Base-by-base conservation (phyloP, 2,113 vertebrate species). In the Esox niger region DNA sequence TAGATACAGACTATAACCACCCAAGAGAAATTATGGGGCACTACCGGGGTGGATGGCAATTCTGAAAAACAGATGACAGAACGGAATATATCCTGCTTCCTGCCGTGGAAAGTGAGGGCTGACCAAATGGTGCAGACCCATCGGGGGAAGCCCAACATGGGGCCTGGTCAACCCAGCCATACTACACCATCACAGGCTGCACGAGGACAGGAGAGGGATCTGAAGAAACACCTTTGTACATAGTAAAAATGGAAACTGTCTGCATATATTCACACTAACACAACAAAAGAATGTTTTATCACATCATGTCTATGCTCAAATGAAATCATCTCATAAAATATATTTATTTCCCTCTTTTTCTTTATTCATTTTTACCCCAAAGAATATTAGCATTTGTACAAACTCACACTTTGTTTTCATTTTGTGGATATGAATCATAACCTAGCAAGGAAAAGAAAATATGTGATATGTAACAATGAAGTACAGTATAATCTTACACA, bases 71-170 rank as follows among this genome's bases (percentile, higher is more conserved):
- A n/a, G n/a, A n/a, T n/a, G n/a, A n/a, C n/a, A n/a, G n/a, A n/a
- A n/a, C n/a, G n/a, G n/a, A n/a, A n/a, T n/a, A 90, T 77, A 88
- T 87, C 86, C 85, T 89, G 84, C 72, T 87, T 86, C 86, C 83
- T 82, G 76, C 57, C 23, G n/a, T 27, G 57, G 29, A 1, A 59
- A 20, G 29, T 29, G 57, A 59, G 57, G 26, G 26, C 5, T 20
- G 57, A 27, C 26, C 57, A n/a, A 29, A 17, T 17, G 2, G 17
- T 7, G 27, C 57, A n/a, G 4, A n/a, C 29, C 27, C 57, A 15
- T 59, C 26, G 29, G 20, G n/a, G 7, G 17, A 9, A 35, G 31
- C 30, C 32, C 17, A 13, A n/a, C n/a, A n/a, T n/a, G n/a, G n/a
- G n/a, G n/a, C n/a, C n/a, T n/a, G n/a, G 23, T 32, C 20, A 7